Evolutionary conservation across 2,113 vertebrate genomes (phyloP), one percentile per base, ranked within the genome.

Genomic region (Tinamus guttatus): DNA sequence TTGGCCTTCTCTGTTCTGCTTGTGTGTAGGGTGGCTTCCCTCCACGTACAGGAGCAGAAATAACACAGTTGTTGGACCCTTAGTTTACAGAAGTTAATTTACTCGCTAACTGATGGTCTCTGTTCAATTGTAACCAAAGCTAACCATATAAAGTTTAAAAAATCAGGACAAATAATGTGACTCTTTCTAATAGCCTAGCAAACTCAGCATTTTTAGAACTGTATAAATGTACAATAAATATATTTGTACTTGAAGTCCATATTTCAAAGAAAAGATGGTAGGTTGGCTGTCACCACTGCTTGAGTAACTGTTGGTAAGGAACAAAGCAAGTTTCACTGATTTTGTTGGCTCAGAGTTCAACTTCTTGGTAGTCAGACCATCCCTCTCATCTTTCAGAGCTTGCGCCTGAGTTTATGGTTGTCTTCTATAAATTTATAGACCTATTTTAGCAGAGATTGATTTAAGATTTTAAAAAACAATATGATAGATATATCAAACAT

Each of bases 121-220:
- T 85, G 38, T 80, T 92, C 38, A 85, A 14, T 82, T 80, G 32
- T 59, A 87, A 85, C 92, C 93, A 92, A 96, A 97, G 73, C 54
- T 69, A 67, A 65, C 52, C 69, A 68, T 51, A 34, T 41, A 22
- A 67, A 43, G 41, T 59, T 41, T 71, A 52, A 58, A 54, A 60
- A 77, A 30, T 56, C 47, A 21, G 34, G 32, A 62, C 5, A 81
- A 54, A 49, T 86, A 22, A 79, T n/a, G 8, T 45, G 45, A 68
- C 64, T 80, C 45, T 85, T 77, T 64, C 59, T 70, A 85, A 43
- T 54, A 83, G 78, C 52, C 27, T 36, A 49, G 62, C 41, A 76
- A 94, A 87, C n/a, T 80, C 38, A 20, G 71, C 58, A 24, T 76
- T 90, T 62, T 89, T 70, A 32, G 71, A 64, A 56, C 43, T 4